Base-by-base conservation (phyloP, 2,113 vertebrate genomes). In the Nibea coibor region DNA sequence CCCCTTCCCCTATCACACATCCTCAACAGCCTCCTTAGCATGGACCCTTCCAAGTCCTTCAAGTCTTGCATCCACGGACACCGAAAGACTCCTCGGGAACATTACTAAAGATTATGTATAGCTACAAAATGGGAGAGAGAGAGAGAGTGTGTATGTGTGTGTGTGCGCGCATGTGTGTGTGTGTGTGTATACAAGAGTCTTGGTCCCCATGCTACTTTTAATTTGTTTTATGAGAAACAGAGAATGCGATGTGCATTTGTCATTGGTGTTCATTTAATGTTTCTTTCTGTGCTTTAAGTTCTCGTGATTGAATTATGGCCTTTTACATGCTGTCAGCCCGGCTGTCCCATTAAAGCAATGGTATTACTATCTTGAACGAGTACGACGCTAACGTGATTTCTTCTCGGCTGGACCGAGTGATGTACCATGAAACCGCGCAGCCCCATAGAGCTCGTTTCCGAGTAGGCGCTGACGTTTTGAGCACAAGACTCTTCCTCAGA, bases 291-390 rank as follows among this genome's bases (percentile, higher is more conserved):
- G 85, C 82, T 92, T 90, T 86, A 81, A 84, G 88, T 88, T 93
- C 83, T 87, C 69, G 85, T 92, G 89, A 90, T 89, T 91, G 86
- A 93, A 84, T 88, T 90, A 87, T 89, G 75, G 90, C 88, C 88
- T 94, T 94, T 91, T 91, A 93, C 93, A 92, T 91, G 83, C 90
- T 92, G 89, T 93, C 89, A 91, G 88, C 86, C 88, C 81, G 71
- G 91, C 89, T 92, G 90, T 92, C 81, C 90, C 89, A 94, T 94
- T 95, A 94, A 95, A 95, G 88, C 91, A 91, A 90, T 82, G 86
- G 84, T 90, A 89, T 92, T 91, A 91, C 87, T 85, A 91, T 90
- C 81, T 76, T 81, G 71, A 83, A 84, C 53, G 63, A 82, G 51
- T 72, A 56, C 39, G 48, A 51, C 58, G 16, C 20, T 39, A 5